Conservation (phyloP, 2,888 invertebrate species). For the Orchesellides sinensis region DNA sequence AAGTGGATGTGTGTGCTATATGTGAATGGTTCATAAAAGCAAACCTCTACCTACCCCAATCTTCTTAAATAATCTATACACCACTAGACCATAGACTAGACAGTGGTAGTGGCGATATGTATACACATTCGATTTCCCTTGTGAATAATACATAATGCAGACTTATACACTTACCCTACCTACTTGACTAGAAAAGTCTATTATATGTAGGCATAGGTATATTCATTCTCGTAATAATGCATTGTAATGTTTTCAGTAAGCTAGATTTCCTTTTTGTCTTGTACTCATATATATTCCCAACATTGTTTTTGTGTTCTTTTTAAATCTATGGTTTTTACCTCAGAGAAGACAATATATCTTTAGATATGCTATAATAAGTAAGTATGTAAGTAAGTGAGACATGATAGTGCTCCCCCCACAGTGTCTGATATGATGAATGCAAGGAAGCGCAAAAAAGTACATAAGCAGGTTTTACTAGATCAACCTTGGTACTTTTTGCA, state of each 20-base stretch:
- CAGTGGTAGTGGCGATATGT: neutral
- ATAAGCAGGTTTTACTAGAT: neutral
- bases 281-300: neutral
- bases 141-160: slow-evolving; percentile 49
- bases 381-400: neutral
- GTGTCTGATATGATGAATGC: too few species aligned
- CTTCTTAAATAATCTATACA: slow-evolving; percentile 45
- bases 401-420: neutral
- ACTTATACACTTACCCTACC: too few species aligned
- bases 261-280: slow-evolving; percentile 20
- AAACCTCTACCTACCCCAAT: slow-evolving; percentile 60
- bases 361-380: neutral
- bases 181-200: slow-evolving; percentile 52
- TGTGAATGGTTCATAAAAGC: neutral
- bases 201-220: slow-evolving; percentile 11
- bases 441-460: slow-evolving; percentile 1
- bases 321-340: neutral
- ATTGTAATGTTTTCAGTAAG: slow-evolving; percentile 17
- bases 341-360: neutral
- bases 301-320: neutral
- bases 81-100: neutral
- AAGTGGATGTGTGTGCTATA: neutral
- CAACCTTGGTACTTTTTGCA: slow-evolving; percentile 28
- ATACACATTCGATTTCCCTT: slow-evolving; percentile 24
- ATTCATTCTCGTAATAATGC: neutral